Base-by-base conservation (phyloP, 2,797 vertebrate species). In the Onychomys torridus region DNA sequence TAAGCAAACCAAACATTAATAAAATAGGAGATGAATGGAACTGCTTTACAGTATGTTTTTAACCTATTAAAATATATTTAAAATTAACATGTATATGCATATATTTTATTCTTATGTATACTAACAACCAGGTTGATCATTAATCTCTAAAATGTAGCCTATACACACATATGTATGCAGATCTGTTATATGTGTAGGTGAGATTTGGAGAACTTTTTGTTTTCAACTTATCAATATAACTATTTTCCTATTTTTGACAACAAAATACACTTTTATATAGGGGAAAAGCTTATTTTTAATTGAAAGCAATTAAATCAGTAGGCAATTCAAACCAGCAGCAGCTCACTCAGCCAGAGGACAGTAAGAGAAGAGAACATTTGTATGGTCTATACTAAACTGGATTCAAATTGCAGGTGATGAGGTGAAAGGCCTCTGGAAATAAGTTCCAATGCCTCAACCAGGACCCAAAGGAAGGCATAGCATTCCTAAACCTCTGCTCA, bases 211-310 rank as follows among this genome's bases (percentile, higher is more conserved):
- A 82, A 76, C 4, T 37, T 82, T 82, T 85, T 77, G 49, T 87
- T 86, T 93, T 77, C 46, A 29, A 17, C 29, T 59, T 90, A 91
- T 87, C 63, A 73, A 6, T 34, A 43, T 77, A 37, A 82, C 2
- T 14, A 32, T 87, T 87, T 91, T 91, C n/a, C 76, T 69, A 23
- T 27, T 49, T 95, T 89, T 73, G 21, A 69, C 37, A 89, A 84
- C 61, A 7, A 82, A 69, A 57, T 85, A 76, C 0, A 65, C 10
- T 85, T 96, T 52, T 59, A 5, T 82, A 79, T 71, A 92, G 59
- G 7, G n/a, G 65, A 3, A 52, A 90, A 76, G 7, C 2, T 78
- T 8, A 69, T 16, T 34, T 94, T 76, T 83, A 49, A 49, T 81
- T 63, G 29, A 73, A 63, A 90, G 23, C 43, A 76, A 19, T 88